A percentile compares a stretch with the other conserved stretches of the same genome.
Conservation (phyloP, 2,888 invertebrate genomes). For the Argyresthia albistria region DNA sequence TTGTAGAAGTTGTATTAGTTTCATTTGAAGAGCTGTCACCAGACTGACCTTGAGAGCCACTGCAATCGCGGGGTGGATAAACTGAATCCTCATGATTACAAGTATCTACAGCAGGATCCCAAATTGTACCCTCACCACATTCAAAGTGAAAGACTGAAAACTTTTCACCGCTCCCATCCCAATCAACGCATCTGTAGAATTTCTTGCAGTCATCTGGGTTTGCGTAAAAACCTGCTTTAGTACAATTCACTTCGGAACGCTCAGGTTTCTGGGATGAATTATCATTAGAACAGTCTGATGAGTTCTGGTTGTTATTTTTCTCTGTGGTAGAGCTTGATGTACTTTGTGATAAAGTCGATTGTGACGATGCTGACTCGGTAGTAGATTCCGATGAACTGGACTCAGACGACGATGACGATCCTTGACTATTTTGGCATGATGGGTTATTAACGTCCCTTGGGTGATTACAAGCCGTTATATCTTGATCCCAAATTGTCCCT, state of each 20-base stretch:
- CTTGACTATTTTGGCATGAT: slow-evolving; percentile 31
- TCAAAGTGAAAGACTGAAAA: slow-evolving; percentile 77
- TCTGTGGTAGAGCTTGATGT: slow-evolving; percentile 19
- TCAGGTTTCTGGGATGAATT: slow-evolving; percentile 30
- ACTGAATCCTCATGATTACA: slow-evolving; percentile 79
- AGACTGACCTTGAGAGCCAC: slow-evolving; percentile 31
- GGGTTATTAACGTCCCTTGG: slow-evolving; percentile 48
- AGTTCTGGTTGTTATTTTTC: slow-evolving; percentile 21
- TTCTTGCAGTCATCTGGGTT: slow-evolving; percentile 75
- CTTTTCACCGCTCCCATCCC: slow-evolving; percentile 64
- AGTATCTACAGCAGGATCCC: slow-evolving; percentile 76
- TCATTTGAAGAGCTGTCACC: slow-evolving; percentile 21
- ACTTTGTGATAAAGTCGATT: slow-evolving; percentile 11
- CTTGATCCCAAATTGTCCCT: slow-evolving; percentile 80
- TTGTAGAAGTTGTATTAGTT: slow-evolving; percentile 11
- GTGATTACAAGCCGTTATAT: slow-evolving; percentile 55
- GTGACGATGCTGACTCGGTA: slow-evolving; percentile 10
- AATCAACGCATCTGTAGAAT: slow-evolving; percentile 77
- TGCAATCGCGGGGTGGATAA: slow-evolving; percentile 68
- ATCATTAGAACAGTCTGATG: slow-evolving; percentile 31
- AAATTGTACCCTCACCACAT: slow-evolving; percentile 80
- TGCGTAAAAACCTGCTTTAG: slow-evolving; percentile 74
- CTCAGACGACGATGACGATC: slow-evolving; percentile 12
- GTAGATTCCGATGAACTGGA: slow-evolving; percentile 14
- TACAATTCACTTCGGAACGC: slow-evolving; percentile 48